Conservation (phyloP, 2,797 vertebrate genomes). For the Ptychobarbus kaznakovi region DNA sequence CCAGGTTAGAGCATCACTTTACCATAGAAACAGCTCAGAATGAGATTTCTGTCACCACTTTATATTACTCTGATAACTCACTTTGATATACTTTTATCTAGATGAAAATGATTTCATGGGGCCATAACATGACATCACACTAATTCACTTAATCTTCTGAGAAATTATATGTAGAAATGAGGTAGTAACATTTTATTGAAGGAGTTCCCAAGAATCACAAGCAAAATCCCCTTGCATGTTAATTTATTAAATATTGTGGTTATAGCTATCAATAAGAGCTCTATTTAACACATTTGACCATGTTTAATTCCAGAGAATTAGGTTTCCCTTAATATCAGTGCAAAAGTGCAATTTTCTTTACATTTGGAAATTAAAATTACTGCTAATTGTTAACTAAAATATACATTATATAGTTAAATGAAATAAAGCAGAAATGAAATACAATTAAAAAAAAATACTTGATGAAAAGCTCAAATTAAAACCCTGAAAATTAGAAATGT, state of each 20-base stretch:
- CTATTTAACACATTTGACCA: background rate
- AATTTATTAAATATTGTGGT: background rate
- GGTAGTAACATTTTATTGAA: background rate
- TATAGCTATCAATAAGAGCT: background rate
- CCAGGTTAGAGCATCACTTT: slow-evolving; percentile 76
- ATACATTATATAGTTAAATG: background rate
- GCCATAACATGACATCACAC: slow-evolving; percentile 9
- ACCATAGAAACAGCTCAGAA: background rate
- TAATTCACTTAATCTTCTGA: background rate
- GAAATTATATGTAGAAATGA: background rate
- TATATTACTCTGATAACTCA: background rate
- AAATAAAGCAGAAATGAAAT: background rate
- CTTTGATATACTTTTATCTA: slow-evolving; percentile 23
- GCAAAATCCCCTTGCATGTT: background rate
- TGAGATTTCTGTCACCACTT: background rate
- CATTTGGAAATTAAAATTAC: too few relatives aligned
- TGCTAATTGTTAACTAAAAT: too few relatives aligned
- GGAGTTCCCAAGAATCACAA: background rate
- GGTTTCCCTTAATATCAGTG: background rate
- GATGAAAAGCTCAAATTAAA: background rate
- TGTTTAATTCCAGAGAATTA: background rate
- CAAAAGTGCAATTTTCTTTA: too few relatives aligned
- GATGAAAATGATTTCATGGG: background rate
- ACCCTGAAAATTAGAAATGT: background rate
- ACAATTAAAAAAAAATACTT: background rate